Base-by-base conservation (phyloP, 2,888 invertebrate genomes). In the Troides aeacus region DNA sequence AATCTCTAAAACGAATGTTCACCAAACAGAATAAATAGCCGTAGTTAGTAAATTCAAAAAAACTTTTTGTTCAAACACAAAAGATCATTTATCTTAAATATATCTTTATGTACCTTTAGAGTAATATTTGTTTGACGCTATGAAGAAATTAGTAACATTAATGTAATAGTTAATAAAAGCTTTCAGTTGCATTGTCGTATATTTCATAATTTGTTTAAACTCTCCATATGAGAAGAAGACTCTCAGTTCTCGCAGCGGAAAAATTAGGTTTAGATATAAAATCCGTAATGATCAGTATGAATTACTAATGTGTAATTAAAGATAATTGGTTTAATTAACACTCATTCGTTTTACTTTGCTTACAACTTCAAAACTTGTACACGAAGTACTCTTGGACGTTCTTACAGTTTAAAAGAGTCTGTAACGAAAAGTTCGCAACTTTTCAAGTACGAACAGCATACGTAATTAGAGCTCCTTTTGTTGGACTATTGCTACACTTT, bases 381-480 rank as follows among this genome's bases (percentile, higher is more conserved):
- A 24, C 15, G 46, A 46, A 64, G 64, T 57, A 39, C 36, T 3
- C 21, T 64, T 21, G 7, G n/a, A 64, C n/a, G 21, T 10, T 57
- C 64, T 56, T 64, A 57, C 30, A 24, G 64, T 64, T 64, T n/a
- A 64, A 64, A 39, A 56, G 56, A 30, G 53, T 57, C 15, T 21
- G 15, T 39, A 12, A 30, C 7, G 6, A 39, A 53, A 64, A 53
- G 36, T 64, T 64, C n/a, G 17, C 4, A 57, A 64, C 56, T 64
- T 53, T 62, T 15, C 24, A 24, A 63, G 36, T n/a, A n/a, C 53
- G 53, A 5, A 10, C 30, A n/a, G 56, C 36, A 36, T 53, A 63
- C 63, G 50, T 23, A 63, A 63, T 53, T 53, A 53, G 50, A n/a
- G 3, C 24, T 24, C 24, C 30, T 30, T 53, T 56, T 30, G 30